Evolutionary conservation across 2,797 vertebrate genomes (phyloP).

Genomic region (Lithobates sylvaticus): DNA sequence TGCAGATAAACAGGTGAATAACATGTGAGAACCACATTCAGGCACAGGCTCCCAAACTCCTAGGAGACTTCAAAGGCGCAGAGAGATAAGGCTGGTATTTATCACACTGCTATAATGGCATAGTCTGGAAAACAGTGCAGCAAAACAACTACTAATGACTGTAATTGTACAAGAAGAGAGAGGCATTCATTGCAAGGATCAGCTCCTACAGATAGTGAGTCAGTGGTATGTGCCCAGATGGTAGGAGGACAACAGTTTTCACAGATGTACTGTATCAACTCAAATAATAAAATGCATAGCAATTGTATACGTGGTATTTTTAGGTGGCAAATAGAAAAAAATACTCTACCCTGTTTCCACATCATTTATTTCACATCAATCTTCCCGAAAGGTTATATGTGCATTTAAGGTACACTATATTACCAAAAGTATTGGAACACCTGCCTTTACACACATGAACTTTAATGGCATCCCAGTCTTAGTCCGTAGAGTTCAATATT

Average conservation of each 20-base stretch:
- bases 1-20: conserved; percentile 32
- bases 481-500: no score
- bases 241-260: not conserved
- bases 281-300: not conserved
- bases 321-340: no score
- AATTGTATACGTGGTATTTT: no score
- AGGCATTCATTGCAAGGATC: not conserved
- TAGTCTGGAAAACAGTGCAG: conserved; percentile 28
- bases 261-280: not conserved
- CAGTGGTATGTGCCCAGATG: not conserved
- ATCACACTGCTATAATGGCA: conserved; percentile 12
- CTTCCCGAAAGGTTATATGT: no score
- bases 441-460: no score
- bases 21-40: not conserved
- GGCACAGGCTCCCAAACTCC: not conserved
- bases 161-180: not conserved
- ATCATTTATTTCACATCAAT: no score
- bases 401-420: no score
- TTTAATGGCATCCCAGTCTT: no score
- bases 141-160: conserved; percentile 36
- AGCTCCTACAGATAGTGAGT: no score
- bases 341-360: no score
- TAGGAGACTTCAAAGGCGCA: conserved; percentile 30
- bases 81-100: conserved; percentile 44
- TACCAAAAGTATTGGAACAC: no score